Base-by-base conservation (phyloP, 2,888 invertebrate genomes). In the Slavum lentiscoides region DNA sequence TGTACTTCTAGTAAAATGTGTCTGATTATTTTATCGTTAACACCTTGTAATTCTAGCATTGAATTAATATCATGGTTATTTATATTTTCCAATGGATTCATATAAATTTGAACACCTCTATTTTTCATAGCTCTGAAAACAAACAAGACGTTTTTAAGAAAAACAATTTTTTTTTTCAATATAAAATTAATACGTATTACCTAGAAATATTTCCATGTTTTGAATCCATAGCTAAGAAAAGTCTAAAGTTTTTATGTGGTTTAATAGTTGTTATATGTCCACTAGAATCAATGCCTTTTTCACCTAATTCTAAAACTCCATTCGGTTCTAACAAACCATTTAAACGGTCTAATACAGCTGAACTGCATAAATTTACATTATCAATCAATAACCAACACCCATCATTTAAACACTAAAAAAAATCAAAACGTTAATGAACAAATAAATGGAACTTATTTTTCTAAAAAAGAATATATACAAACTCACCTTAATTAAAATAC, bases 171-270 rank as follows among this genome's bases (percentile, higher is more conserved):
- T 66, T 9, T 59, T 21, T 59, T 59, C 19, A 64, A 30, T 17
- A 9, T 37, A 39, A 9, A 21, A 5, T 43, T 23, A 23, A 19
- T 30, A 11, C 7, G 30, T 9, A 58, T 84, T 86, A 90, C 91
- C 93, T 91, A 0, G 99, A 99, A 83, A 99, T 93, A 87, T 97
- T 97, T 0, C 99, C 99, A 87, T 94, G 92, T 85, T 92, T 92
- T 0, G 98, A 95, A 87, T 99, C 95, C 92, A 98, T 94, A 0
- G 97, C 93, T 82, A 99, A 90, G 86, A 99, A 96, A 61, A 98
- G 90, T 83, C 97, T 91, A 86, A 99, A 99, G 86, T 97, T 91
- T 15, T 91, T 89, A 86, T 99, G 96, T 2, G 98, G 97, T 84
- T 87, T 90, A 30, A 98, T 91, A 75, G 90, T 89, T 76, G 92